Conservation (phyloP, 2,888 invertebrate species). For the Melinopterus prodromus region DNA sequence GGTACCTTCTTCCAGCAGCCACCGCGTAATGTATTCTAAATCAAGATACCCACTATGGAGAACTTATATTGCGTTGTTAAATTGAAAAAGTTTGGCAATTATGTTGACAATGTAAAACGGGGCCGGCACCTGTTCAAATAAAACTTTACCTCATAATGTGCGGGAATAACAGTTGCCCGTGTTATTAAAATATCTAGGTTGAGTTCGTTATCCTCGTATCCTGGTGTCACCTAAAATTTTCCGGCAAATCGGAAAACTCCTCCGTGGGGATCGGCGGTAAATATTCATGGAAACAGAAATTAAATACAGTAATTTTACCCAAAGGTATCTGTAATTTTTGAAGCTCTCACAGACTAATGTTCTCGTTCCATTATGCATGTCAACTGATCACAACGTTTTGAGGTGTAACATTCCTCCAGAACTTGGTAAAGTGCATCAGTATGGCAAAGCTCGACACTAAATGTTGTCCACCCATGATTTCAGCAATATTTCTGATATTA, state of each 20-base stretch:
- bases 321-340: too few species aligned
- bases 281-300: too few species aligned
- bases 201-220: background rate
- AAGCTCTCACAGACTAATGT: too few species aligned
- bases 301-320: too few species aligned
- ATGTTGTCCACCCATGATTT: too few species aligned
- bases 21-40: slow-evolving; percentile 20
- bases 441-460: too few species aligned
- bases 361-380: too few species aligned
- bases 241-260: background rate
- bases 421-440: too few species aligned
- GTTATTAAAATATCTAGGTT: slow-evolving; percentile 24
- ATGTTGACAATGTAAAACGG: slow-evolving; percentile 41
- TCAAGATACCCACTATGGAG: slow-evolving; percentile 24
- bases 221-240: background rate
- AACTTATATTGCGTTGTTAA: slow-evolving; percentile 45
- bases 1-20: slow-evolving; percentile 12
- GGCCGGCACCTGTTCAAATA: slow-evolving; percentile 33
- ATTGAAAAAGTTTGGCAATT: slow-evolving; percentile 54
- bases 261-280: background rate
- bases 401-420: too few species aligned
- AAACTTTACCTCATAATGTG: slow-evolving; percentile 25
- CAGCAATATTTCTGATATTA: too few species aligned
- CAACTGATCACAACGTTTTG: too few species aligned
- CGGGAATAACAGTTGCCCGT: slow-evolving; percentile 5